Conservation (phyloP, 2,888 invertebrate genomes). For the Sinhomidia bicolor region DNA sequence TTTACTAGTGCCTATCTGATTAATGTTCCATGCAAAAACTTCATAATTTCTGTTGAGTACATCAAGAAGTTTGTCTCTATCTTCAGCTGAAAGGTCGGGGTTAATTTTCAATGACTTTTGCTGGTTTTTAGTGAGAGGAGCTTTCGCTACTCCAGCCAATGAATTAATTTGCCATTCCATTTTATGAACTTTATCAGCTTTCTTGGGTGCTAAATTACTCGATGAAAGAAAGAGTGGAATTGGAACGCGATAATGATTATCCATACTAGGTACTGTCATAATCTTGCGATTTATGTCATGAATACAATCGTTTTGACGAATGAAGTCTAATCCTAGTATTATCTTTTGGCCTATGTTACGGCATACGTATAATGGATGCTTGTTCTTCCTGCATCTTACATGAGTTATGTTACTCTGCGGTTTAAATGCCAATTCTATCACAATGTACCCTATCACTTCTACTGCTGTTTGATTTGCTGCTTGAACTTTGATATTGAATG, state of each 20-base stretch:
- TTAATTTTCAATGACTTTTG: neutral
- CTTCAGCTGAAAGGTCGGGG: neutral
- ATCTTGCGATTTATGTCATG: neutral
- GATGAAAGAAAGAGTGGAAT: neutral
- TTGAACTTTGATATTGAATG: neutral
- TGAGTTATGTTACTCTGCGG: neutral
- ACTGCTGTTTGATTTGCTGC: neutral
- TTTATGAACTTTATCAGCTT: neutral
- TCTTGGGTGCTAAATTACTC: too few relatives aligned
- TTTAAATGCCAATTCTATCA: neutral
- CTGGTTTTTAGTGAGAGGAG: neutral
- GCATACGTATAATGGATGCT: neutral
- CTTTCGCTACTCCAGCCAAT: neutral
- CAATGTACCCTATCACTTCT: neutral
- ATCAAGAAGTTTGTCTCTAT: neutral
- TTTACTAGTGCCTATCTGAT: neutral
- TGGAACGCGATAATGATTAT: too few relatives aligned
- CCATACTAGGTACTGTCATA: neutral
- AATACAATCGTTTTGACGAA: neutral
- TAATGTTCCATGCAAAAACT: neutral
- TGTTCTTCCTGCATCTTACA: too few relatives aligned
- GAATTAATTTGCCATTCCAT: neutral
- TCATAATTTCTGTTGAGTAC: neutral
- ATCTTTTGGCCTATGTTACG: neutral
- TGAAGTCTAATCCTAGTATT: slow-evolving; percentile 11